Conservation (phyloP, 2,113 vertebrate species). For the Tupaia chinensis region DNA sequence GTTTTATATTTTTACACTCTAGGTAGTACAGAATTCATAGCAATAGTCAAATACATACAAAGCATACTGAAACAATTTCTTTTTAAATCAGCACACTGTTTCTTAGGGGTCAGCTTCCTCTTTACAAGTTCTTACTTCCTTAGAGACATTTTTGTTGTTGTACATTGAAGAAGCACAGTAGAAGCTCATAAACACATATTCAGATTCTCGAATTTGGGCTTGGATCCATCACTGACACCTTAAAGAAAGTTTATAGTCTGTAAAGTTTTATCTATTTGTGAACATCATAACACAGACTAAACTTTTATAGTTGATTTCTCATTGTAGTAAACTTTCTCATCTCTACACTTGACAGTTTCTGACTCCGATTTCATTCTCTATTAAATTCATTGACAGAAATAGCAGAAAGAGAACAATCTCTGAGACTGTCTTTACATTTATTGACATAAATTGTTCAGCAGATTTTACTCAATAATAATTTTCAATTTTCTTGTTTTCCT, state of each 20-base stretch:
- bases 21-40: not conserved
- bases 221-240: not conserved
- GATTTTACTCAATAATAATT: constrained; percentile 34
- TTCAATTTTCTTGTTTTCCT: constrained; percentile 33
- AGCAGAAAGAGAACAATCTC: not conserved
- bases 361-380: constrained; percentile 26
- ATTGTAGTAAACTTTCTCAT: not conserved
- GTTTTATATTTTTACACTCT: not conserved
- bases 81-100: not conserved
- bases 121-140: not conserved
- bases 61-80: not conserved
- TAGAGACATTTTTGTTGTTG: not conserved
- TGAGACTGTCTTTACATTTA: not conserved
- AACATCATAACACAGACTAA: not conserved
- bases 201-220: not conserved
- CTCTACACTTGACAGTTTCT: not conserved
- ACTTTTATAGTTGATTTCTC: constrained; percentile 20
- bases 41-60: not conserved
- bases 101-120: not conserved
- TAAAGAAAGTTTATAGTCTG: constrained; percentile 20
- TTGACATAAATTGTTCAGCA: constrained; percentile 33
- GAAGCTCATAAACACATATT: not conserved
- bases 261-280: constrained; percentile 28
- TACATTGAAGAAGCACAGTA: not conserved
- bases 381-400: constrained; percentile 43